Conservation (phyloP, 2,113 vertebrate species). For the Archocentrus centrarchus region DNA sequence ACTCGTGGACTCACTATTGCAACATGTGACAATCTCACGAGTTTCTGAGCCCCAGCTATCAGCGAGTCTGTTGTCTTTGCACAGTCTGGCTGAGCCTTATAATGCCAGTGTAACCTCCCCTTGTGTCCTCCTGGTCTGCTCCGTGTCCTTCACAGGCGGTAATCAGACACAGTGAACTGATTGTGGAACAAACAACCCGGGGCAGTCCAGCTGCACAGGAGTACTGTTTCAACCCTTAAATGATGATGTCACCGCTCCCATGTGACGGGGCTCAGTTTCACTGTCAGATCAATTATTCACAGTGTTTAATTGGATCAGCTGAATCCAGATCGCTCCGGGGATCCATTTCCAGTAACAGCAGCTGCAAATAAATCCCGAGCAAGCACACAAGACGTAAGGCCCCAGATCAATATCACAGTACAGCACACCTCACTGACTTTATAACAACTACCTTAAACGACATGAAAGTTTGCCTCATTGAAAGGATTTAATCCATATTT, state of each 20-base stretch:
- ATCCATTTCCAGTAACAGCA: slow-evolving; percentile 80
- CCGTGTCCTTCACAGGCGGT: slow-evolving; percentile 74
- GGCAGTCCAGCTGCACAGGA: slow-evolving; percentile 74
- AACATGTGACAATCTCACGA: slow-evolving; percentile 66
- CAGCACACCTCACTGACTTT: slow-evolving; percentile 45
- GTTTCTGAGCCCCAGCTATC: slow-evolving; percentile 46
- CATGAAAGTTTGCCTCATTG: slow-evolving; percentile 29
- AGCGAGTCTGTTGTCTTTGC: slow-evolving; percentile 63
- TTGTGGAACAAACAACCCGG: slow-evolving; percentile 70
- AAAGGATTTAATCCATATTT: slow-evolving; percentile 26
- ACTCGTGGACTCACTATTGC: slow-evolving; percentile 8
- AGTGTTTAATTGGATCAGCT: slow-evolving; percentile 81
- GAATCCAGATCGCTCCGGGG: slow-evolving; percentile 76
- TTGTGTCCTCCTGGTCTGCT: slow-evolving; percentile 70
- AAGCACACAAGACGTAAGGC: slow-evolving; percentile 61
- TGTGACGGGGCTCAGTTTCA: slow-evolving; percentile 78
- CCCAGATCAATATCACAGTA: slow-evolving; percentile 66
- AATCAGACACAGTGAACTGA: slow-evolving; percentile 74
- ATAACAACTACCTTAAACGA: slow-evolving; percentile 40
- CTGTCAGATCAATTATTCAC: slow-evolving; percentile 83
- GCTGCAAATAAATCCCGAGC: slow-evolving; percentile 78
- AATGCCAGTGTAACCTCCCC: slow-evolving; percentile 54
- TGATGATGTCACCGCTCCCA: slow-evolving; percentile 79
- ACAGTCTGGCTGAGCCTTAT: slow-evolving; percentile 53
- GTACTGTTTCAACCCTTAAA: slow-evolving; percentile 67